Base-by-base conservation (phyloP, 2,797 vertebrate genomes). In the Adrianichthys oophorus region DNA sequence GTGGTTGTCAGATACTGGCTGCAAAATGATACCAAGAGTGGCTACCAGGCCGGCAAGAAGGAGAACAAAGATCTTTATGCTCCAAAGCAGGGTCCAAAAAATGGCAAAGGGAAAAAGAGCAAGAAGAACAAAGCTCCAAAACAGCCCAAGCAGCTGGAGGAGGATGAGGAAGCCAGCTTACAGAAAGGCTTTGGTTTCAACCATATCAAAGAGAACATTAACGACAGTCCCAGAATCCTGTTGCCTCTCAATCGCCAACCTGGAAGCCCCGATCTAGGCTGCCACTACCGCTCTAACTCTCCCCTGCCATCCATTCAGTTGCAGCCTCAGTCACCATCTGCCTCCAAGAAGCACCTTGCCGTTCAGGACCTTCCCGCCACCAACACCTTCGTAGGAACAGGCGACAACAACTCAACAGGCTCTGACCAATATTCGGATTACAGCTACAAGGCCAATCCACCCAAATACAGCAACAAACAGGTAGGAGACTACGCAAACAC, bases 361-460 rank as follows among this genome's bases (percentile, higher is more conserved):
- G 97, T 99, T 68, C 98, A 99, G 92, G 98, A 99, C 87, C 94
- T 99, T 70, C 98, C 98, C 0, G 96, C 98, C 56, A 94, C 97
- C 88, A 99, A 99, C 90, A 99, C 98, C 68, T 99, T 99, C 57
- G 98, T 99, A 85, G 98, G 97, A 72, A 98, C 96, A 0, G 96
- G 96, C 57, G 97, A 99, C 93, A 98, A 94, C 93, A 98, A 94
- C 85, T 99, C 98, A 4, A 98, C 96, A 0, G 96, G 98, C 83
- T 99, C 97, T 1, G 98, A 99, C 93, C 98, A 98, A 91, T 99
- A 98, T 91, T 99, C 96, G 89, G 96, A 99, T 96, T 98, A 98
- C 96, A 98, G 96, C 95, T 99, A 97, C 94, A 97, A 97, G 91
- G 94, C 96, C 92, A 98, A 97, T 81, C 94, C 95, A 72, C 96